A percentile compares a stretch with the other conserved stretches of the same genome.
phyloP scores from a whole-genome alignment of 2,797 vertebrate species.

The Bufotes viridis region DNA sequence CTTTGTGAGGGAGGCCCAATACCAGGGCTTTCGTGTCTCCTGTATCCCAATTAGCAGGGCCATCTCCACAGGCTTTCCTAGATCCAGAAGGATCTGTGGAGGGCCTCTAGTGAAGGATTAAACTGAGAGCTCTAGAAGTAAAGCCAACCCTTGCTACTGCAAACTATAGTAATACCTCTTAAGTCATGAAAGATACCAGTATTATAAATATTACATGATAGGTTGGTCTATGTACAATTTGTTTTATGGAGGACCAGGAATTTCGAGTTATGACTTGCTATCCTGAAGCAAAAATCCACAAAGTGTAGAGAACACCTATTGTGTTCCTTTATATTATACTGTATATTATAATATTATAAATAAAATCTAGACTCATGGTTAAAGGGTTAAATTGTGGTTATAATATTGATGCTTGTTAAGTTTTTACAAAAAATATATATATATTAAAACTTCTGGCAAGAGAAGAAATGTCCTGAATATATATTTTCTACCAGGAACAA shows the following conservation, averaged over 20 bases:
- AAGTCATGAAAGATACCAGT: neutral
- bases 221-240: neutral
- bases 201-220: neutral
- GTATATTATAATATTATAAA: neutral
- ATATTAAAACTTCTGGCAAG: neutral
- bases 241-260: neutral
- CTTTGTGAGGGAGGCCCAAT: too few relatives aligned
- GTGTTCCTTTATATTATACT: too few relatives aligned
- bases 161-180: too few relatives aligned
- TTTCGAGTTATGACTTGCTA: neutral
- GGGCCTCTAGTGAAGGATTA: too few relatives aligned
- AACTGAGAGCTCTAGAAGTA: too few relatives aligned
- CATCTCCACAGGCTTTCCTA: too few relatives aligned
- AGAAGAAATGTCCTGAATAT: neutral
- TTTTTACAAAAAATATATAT: neutral
- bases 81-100: too few relatives aligned
- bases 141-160: too few relatives aligned
- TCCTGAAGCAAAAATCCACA: too few relatives aligned
- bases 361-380: neutral
- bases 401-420: neutral
- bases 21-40: too few relatives aligned
- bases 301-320: too few relatives aligned
- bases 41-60: too few relatives aligned
- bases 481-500: conserved; percentile 22
- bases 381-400: neutral